Evolutionary conservation across 2,113 vertebrate genomes (phyloP).

Genomic region (Pedetes capensis): DNA sequence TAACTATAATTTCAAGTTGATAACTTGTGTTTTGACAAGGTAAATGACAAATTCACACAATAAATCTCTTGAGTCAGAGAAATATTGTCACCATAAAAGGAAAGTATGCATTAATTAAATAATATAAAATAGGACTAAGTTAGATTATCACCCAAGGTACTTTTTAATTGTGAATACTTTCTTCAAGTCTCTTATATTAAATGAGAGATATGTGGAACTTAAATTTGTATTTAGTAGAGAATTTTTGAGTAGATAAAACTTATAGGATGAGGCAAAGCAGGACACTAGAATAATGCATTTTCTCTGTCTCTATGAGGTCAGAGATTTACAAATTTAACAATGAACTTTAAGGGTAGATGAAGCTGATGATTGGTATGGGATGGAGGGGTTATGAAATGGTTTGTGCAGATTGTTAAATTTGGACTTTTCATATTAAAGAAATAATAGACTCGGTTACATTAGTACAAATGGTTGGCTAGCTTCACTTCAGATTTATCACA

Average conservation of each 20-base stretch:
- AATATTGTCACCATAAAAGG: neutral
- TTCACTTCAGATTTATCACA: neutral
- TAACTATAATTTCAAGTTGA: neutral
- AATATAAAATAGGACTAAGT: neutral
- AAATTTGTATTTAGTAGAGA: neutral
- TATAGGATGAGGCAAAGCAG: neutral
- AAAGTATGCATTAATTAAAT: neutral
- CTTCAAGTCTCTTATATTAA: neutral
- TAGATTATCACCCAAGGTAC: neutral
- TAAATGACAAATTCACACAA: neutral
- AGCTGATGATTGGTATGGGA: neutral
- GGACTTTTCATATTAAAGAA: neutral
- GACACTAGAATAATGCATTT: neutral
- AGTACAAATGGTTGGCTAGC: neutral
- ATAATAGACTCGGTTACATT: neutral
- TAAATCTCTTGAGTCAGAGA: neutral
- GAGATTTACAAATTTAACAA: neutral
- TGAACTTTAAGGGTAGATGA: neutral
- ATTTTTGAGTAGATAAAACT: neutral
- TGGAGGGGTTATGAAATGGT: neutral
- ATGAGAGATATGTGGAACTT: neutral
- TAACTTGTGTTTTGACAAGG: neutral
- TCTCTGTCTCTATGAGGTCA: neutral
- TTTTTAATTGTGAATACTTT: neutral
- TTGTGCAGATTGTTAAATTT: neutral